phyloP scores from a whole-genome alignment of 2,113 vertebrate genomes.

The Telmatochromis sp. region DNA sequence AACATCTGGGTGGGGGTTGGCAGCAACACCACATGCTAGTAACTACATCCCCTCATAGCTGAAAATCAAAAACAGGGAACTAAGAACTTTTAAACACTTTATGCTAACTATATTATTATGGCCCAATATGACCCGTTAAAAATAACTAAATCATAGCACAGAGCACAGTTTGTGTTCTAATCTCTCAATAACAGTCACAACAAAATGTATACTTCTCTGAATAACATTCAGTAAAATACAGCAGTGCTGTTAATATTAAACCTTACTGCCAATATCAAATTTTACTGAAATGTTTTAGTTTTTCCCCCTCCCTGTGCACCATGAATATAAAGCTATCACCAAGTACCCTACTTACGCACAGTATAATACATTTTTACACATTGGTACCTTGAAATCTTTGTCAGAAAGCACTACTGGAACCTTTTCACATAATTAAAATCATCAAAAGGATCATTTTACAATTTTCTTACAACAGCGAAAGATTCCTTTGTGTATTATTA shows the following conservation, averaged over 20 bases:
- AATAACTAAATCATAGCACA: not conserved
- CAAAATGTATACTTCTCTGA: not conserved
- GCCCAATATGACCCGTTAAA: not conserved
- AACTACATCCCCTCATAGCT: not conserved
- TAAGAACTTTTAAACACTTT: not conserved
- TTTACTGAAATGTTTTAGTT: not conserved
- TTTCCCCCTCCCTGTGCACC: not conserved
- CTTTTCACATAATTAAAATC: not conserved
- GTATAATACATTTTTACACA: not conserved
- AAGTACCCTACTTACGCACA: not conserved
- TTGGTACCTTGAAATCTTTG: not conserved
- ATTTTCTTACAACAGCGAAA: not conserved
- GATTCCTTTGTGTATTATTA: not conserved
- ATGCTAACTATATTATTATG: not conserved
- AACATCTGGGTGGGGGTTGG: not conserved
- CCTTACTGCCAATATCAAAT: not conserved
- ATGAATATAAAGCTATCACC: not conserved
- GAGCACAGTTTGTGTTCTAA: not conserved
- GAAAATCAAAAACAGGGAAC: not conserved
- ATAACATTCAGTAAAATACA: not conserved
- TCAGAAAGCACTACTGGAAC: not conserved
- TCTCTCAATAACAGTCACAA: not conserved
- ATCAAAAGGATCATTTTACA: not conserved
- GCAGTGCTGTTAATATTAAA: not conserved
- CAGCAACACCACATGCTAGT: not conserved